Base-by-base conservation (phyloP, 2,797 vertebrate genomes). In the Notoglanidium macrostoma region DNA sequence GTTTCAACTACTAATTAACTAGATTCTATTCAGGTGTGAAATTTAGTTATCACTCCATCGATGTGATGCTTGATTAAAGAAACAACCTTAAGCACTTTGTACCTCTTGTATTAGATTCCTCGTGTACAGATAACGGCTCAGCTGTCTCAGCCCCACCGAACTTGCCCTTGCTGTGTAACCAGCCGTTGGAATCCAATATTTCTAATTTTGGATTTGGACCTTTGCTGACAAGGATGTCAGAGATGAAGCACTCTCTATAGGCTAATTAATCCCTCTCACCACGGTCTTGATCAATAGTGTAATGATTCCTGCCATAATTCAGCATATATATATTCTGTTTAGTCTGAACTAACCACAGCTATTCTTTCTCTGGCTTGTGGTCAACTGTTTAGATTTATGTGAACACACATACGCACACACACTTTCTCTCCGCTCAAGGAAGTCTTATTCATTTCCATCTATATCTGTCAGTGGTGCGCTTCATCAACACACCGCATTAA, bases 141-240 rank as follows among this genome's bases (percentile, higher is more conserved):
- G 32, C 68, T 70, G 68, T 35, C 15, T 70, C 68, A 40, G 32
- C 32, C 1, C 1, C 12, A 12, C 44, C 72, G 15, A 23, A 15
- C 19, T 88, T 92, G 89, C 90, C 91, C 92, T 81, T 90, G 93
- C 92, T 94, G 89, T 94, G 92, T 89, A 94, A 94, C 93, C 93
- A 92, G 93, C 91, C 93, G 95, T 95, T 88, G 92, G 87, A 92
- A 95, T 90, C 90, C 93, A 95, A 94, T 95, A 94, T 93, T 95
- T 95, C 92, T 94, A 94, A 95, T 95, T 95, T 94, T 92, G 91
- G 90, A 90, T 94, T 95, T 94, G 93, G 92, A 86, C 92, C 83
- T 46, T 87, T 91, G 93, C 93, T 94, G 94, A 95, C 94, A 94
- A 94, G 94, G 93, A 92, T 90, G 87, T 91, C 92, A 77, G 92